Conservation (phyloP, 2,113 vertebrate genomes). For the Mustela nigripes region DNA sequence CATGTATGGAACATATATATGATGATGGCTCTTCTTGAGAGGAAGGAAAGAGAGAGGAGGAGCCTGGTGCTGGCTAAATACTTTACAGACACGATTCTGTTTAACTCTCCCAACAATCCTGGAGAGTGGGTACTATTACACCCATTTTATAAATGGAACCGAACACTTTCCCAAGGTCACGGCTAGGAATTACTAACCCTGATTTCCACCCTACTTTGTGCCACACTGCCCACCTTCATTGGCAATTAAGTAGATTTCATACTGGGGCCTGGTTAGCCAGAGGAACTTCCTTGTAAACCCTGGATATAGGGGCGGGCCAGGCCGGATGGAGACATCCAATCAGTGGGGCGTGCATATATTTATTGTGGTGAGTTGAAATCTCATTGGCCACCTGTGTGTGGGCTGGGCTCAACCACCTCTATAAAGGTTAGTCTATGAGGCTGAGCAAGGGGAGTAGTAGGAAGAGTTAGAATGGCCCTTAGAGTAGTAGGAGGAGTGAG, state of each 20-base stretch:
- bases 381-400: too few species aligned
- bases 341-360: too few species aligned
- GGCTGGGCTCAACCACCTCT: too few species aligned
- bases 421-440: too few species aligned
- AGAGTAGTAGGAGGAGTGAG: too few species aligned
- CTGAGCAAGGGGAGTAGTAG: too few species aligned
- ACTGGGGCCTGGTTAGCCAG: too few species aligned
- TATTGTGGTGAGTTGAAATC: too few species aligned
- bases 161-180: neutral
- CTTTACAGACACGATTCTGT: neutral
- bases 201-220: neutral
- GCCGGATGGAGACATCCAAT: too few species aligned
- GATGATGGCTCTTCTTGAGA: neutral
- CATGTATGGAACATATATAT: neutral
- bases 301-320: too few species aligned
- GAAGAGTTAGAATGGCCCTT: too few species aligned
- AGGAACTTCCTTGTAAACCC: too few species aligned
- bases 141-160: neutral
- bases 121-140: neutral
- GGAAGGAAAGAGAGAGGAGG: neutral
- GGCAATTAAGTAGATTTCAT: neutral
- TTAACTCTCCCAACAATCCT: neutral
- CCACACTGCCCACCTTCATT: neutral
- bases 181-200: neutral
- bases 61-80: neutral